Conservation (phyloP, 2,888 invertebrate species). For the Augochlorella aurata region DNA sequence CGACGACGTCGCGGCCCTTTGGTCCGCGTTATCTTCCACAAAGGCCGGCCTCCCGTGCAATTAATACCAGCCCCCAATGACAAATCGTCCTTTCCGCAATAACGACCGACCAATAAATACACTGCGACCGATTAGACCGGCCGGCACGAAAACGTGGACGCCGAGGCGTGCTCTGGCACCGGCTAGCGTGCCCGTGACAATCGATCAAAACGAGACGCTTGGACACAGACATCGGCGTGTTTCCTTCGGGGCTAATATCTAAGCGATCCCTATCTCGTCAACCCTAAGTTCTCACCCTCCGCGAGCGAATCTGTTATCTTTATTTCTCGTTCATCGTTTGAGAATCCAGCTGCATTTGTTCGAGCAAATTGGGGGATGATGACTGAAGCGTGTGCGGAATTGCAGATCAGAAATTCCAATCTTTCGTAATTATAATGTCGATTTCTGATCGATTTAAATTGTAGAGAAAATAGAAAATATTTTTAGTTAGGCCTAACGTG, state of each 20-base stretch:
- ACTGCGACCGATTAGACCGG: slow-evolving; percentile 54
- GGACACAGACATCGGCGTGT: slow-evolving; percentile 39
- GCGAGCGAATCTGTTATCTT: background rate
- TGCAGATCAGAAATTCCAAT: no score
- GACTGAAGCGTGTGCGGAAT: no score
- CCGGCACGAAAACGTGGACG: slow-evolving; percentile 39
- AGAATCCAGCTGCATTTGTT: background rate
- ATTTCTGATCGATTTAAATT: no score
- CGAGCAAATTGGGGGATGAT: background rate
- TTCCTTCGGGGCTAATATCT: slow-evolving; percentile 34
- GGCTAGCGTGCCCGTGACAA: slow-evolving; percentile 49
- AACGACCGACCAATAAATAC: slow-evolving; percentile 63
- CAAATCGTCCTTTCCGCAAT: slow-evolving; percentile 66
- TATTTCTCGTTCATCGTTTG: slow-evolving; percentile 8
- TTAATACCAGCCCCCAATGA: slow-evolving; percentile 62
- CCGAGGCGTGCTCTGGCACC: background rate
- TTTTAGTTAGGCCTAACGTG: no score
- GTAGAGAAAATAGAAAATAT: no score
- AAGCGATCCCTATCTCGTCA: slow-evolving; percentile 30
- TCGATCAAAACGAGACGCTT: slow-evolving; percentile 46
- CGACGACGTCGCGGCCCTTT: slow-evolving; percentile 37
- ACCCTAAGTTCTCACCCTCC: background rate
- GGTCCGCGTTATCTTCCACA: slow-evolving; percentile 50
- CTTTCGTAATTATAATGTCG: no score
- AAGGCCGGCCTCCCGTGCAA: slow-evolving; percentile 35